Conservation (phyloP, 2,113 vertebrate genomes). For the Actenoides lindsayi region DNA sequence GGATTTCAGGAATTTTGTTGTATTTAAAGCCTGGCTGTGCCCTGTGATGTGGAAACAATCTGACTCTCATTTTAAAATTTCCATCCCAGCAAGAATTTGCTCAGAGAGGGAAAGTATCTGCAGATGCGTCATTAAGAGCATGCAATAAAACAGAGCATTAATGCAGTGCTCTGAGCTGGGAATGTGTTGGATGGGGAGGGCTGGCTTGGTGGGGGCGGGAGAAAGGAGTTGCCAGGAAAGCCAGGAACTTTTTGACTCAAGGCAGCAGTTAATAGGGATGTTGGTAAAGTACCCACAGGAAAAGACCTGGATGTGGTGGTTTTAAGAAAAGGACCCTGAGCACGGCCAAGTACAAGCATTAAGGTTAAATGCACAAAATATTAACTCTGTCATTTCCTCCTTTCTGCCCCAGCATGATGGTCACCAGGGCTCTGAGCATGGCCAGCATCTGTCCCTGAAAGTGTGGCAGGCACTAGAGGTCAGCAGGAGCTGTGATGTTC, state of each 20-base stretch:
- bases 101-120: slow-evolving; percentile 46
- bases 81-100: slow-evolving; percentile 62
- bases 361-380: neutral
- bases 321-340: neutral
- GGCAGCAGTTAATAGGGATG: neutral
- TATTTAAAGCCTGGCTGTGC: slow-evolving; percentile 54
- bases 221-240: slow-evolving; percentile 10
- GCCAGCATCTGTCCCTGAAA: neutral
- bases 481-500: neutral
- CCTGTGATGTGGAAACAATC: slow-evolving; percentile 56
- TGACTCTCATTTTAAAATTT: slow-evolving; percentile 44
- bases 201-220: neutral
- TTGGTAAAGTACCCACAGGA: neutral
- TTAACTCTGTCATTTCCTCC: neutral
- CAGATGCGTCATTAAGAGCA: slow-evolving; percentile 64
- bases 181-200: neutral
- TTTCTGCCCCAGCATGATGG: neutral
- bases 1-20: slow-evolving; percentile 10
- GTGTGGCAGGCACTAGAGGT: neutral
- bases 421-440: neutral
- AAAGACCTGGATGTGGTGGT: neutral
- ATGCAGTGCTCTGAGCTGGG: neutral
- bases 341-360: neutral
- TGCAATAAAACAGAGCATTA: slow-evolving; percentile 29
- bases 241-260: neutral